Conservation (phyloP, 2,113 vertebrate genomes). For the Cyanocitta stelleri region DNA sequence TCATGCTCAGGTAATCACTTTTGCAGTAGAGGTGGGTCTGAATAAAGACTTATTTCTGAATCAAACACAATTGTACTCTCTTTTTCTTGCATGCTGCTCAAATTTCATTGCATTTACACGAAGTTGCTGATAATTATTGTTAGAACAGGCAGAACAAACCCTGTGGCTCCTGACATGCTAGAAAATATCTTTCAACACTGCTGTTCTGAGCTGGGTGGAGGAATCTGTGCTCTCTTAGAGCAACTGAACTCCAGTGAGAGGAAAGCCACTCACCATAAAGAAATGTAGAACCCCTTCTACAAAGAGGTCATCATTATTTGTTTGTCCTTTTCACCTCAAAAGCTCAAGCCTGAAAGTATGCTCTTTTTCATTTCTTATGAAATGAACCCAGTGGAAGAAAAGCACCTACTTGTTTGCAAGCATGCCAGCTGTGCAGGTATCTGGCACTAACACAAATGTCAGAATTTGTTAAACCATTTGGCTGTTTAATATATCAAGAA, state of each 20-base stretch:
- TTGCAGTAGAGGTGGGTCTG: neutral
- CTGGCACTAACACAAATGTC: conserved; percentile 14
- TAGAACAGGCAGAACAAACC: neutral
- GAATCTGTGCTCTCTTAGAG: neutral
- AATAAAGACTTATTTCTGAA: neutral
- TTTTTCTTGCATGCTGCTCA: neutral
- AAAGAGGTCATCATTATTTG: neutral
- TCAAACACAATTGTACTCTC: neutral
- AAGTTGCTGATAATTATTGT: neutral
- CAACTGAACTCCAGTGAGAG: neutral
- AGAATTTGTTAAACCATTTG: conserved; percentile 21
- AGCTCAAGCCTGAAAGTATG: neutral
- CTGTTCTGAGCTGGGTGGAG: neutral
- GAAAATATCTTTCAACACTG: neutral
- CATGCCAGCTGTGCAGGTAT: neutral
- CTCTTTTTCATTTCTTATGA: neutral
- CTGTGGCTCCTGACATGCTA: neutral
- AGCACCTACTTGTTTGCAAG: neutral
- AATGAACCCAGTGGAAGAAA: neutral
- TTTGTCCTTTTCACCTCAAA: neutral
- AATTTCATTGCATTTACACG: neutral
- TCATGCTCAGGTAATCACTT: neutral
- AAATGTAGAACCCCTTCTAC: neutral
- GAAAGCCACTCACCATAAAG: rapidly evolving
- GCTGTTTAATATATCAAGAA: neutral